A percentile compares a stretch with the other conserved stretches of the same genome.
These are phyloP conservation scores for Anguilla japonica DNA, from an alignment of 2,113 vertebrate species.

Conservation along the genomic window DNA sequence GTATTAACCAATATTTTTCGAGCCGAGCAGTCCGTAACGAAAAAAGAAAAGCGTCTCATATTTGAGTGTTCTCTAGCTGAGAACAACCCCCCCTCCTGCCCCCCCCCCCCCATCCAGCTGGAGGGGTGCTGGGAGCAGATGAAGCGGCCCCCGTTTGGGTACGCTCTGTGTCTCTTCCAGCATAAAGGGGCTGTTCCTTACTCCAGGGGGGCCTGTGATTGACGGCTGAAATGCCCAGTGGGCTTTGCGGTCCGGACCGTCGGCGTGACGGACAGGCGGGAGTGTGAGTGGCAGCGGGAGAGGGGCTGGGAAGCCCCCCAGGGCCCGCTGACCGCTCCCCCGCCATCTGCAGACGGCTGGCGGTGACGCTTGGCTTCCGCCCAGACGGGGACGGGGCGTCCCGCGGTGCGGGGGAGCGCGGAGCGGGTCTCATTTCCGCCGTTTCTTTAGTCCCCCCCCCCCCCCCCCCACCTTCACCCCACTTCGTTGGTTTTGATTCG, in stretches of 20 bases:
- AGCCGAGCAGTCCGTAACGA: not conserved
- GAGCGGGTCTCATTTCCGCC: not conserved
- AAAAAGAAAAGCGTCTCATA: not conserved
- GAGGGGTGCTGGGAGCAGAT: not conserved
- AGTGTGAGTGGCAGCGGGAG: conserved; percentile 10
- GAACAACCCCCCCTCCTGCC: too few species aligned
- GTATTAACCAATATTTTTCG: not conserved
- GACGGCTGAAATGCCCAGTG: conserved; percentile 26
- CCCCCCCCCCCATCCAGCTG: not conserved
- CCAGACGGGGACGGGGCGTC: not conserved
- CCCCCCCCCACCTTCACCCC: not conserved
- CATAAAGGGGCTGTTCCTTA: not conserved
- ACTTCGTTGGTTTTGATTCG: not conserved
- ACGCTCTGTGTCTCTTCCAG: not conserved
- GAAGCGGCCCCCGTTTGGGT: not conserved
- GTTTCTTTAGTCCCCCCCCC: not conserved
- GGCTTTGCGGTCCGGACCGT: not conserved
- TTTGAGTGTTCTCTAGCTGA: too few species aligned
- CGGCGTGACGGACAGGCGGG: conserved; percentile 13
- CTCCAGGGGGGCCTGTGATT: conserved; percentile 6
- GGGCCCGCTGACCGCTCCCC: not conserved
- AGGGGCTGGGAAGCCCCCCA: not conserved
- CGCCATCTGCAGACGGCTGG: not conserved
- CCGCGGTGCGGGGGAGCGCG: not conserved
- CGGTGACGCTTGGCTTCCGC: not conserved